These are phyloP conservation scores for Benthochromis sp. DNA, from an alignment of 2,113 vertebrate genomes.

Conservation along the genomic window DNA sequence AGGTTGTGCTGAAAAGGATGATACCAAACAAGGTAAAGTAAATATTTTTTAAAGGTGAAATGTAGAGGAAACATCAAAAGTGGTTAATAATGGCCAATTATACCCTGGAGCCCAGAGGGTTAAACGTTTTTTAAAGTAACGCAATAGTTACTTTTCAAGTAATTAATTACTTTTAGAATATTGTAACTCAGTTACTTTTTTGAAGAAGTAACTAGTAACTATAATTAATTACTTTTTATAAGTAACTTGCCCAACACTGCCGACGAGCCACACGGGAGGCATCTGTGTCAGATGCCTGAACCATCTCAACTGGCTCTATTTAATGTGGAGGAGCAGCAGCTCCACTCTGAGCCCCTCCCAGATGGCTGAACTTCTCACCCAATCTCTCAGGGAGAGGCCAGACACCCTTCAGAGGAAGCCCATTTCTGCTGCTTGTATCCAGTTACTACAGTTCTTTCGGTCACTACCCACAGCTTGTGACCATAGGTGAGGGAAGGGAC, in stretches of 20 bases:
- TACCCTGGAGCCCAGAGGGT: too few relatives aligned
- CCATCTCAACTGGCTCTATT: not conserved
- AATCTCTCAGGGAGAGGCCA: not conserved
- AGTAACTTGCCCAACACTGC: too few relatives aligned
- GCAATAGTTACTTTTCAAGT: too few relatives aligned
- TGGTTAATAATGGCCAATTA: too few relatives aligned
- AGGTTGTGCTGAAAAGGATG: fast-evolving
- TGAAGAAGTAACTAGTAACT: too few relatives aligned
- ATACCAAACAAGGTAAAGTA: too few relatives aligned
- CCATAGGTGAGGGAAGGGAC: not conserved
- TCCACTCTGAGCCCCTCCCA: not conserved
- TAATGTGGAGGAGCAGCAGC: not conserved
- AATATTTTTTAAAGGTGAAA: too few relatives aligned
- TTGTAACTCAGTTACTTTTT: too few relatives aligned
- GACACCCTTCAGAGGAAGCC: not conserved
- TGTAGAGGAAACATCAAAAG: too few relatives aligned
- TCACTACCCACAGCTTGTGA: not conserved
- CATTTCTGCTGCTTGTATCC: not conserved
- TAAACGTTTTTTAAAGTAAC: too few relatives aligned
- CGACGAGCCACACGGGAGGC: not conserved
- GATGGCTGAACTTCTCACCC: not conserved
- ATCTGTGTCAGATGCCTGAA: not conserved
- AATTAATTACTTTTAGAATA: too few relatives aligned
- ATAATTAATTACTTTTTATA: too few relatives aligned
- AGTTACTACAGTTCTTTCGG: not conserved